Evolutionary conservation across 2,113 vertebrate genomes (phyloP), one percentile per base, ranked within the genome.

Genomic region (Chelonoidis abingdonii): DNA sequence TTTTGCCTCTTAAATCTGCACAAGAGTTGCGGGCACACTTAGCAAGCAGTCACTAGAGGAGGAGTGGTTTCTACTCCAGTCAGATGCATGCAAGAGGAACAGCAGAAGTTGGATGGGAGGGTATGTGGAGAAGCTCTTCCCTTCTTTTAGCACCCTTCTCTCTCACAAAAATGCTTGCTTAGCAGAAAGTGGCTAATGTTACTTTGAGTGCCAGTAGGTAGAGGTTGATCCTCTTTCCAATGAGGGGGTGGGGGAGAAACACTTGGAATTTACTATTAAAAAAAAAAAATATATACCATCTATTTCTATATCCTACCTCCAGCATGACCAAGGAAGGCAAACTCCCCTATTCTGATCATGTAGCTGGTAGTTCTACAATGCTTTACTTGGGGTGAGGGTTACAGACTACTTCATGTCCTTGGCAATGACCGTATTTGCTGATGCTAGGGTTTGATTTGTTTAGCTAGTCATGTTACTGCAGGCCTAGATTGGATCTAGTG

Each of bases 371-470:
- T 7, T 54, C 24, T 24, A 22, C 76, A 25, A 47, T 2, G 3
- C 31, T 78, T 5, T 2, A 41, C 53, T 53, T 38, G 29, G 62
- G 52, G 0, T 47, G 29, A 2, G 19, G 82, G 59, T 44, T 25
- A 10, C 3, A 3, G 62, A 24, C 53, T 62, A 49, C 65, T 35
- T 83, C 78, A 31, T 8, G 31, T 54, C 31, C n/a, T 14, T 79
- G 25, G 49, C 0, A 0, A 49, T 38, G 27, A 25, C 5, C 8
- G 41, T 72, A 50, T 1, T 4, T 41, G 21, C 1, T 0, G 14
- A 41, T 21, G 29, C 65, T 25, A 19, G 31, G 14, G 62, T 35
- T 65, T 0, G 3, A 19, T 24, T 3, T 2, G 35, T 47, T 54
- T 41, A 9, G 52, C 38, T 13, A 80, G n/a, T n/a, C 9, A 80